Conservation (phyloP, 2,888 invertebrate species). For the Pyrgus malvae region DNA sequence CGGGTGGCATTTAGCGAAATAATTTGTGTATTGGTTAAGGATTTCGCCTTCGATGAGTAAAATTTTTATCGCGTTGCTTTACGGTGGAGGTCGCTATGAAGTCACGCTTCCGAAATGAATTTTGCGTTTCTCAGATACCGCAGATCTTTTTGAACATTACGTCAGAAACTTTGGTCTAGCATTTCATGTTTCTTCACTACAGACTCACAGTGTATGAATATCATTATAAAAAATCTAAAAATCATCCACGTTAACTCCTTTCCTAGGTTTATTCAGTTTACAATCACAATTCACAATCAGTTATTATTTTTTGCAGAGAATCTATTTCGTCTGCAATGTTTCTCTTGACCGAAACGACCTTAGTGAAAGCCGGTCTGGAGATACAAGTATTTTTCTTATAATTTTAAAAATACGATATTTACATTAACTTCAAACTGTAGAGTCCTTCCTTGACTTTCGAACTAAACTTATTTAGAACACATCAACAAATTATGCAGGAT, state of each 20-base stretch:
- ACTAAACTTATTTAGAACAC: too few relatives aligned
- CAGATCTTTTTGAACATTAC: slow-evolving; percentile 23
- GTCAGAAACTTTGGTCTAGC: slow-evolving; percentile 16
- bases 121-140: slow-evolving; percentile 17
- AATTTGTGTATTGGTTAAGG: slow-evolving; percentile 2
- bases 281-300: too few relatives aligned
- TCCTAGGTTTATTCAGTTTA: too few relatives aligned
- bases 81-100: slow-evolving; percentile 28
- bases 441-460: too few relatives aligned
- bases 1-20: slow-evolving; percentile 1
- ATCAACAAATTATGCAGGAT: too few relatives aligned
- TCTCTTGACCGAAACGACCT: slow-evolving; percentile 44
- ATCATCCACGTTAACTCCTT: too few relatives aligned
- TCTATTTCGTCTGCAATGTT: slow-evolving; percentile 39
- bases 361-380: slow-evolving; percentile 16
- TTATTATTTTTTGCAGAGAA: not conserved
- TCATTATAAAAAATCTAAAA: too few relatives aligned
- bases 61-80: slow-evolving; percentile 9
- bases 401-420: not conserved
- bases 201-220: too few relatives aligned
- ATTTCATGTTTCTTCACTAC: not conserved
- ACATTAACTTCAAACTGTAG: too few relatives aligned
- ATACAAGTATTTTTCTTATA: not conserved
- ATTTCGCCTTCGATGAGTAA: slow-evolving; percentile 15
- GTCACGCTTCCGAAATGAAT: slow-evolving; percentile 30